Percentiles rank a stretch among this genome's conserved stretches.
phyloP scores from a whole-genome alignment of 2,113 vertebrate species.

The Chrysochloris asiatica region DNA sequence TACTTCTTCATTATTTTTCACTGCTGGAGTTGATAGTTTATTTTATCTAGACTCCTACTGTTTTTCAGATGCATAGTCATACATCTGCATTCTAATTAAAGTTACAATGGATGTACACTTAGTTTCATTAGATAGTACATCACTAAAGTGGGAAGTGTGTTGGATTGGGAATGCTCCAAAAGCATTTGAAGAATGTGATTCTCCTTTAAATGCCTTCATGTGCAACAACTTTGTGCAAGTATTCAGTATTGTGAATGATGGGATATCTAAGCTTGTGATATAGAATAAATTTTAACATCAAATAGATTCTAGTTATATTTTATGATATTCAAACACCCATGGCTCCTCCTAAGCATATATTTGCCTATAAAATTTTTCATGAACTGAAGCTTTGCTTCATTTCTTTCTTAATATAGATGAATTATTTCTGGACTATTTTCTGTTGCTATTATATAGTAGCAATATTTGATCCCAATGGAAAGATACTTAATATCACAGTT shows the following conservation, averaged over 20 bases:
- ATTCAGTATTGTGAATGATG: not conserved
- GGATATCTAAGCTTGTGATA: not conserved
- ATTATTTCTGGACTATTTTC: not conserved
- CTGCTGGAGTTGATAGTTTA: conserved; percentile 21
- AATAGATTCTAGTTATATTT: not conserved
- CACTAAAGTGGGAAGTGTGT: conserved; percentile 16
- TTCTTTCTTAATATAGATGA: not conserved
- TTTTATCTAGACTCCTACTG: conserved; percentile 38
- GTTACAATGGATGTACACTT: conserved; percentile 60
- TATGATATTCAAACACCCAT: not conserved
- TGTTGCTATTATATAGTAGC: not conserved
- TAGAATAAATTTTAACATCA: not conserved
- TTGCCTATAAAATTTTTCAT: not conserved
- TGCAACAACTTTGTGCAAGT: not conserved
- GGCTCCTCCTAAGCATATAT: not conserved
- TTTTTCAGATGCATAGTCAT: conserved; percentile 33
- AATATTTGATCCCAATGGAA: not conserved
- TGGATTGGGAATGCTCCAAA: not conserved
- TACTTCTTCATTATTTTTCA: conserved; percentile 36
- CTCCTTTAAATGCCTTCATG: conserved; percentile 52
- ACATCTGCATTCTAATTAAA: conserved; percentile 71
- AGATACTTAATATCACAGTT: not conserved
- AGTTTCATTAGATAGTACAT: conserved; percentile 64
- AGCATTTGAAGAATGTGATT: conserved; percentile 52
- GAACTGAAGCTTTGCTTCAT: not conserved